Conservation (phyloP, 2,888 invertebrate species). For the Sylvicola cinctus region DNA sequence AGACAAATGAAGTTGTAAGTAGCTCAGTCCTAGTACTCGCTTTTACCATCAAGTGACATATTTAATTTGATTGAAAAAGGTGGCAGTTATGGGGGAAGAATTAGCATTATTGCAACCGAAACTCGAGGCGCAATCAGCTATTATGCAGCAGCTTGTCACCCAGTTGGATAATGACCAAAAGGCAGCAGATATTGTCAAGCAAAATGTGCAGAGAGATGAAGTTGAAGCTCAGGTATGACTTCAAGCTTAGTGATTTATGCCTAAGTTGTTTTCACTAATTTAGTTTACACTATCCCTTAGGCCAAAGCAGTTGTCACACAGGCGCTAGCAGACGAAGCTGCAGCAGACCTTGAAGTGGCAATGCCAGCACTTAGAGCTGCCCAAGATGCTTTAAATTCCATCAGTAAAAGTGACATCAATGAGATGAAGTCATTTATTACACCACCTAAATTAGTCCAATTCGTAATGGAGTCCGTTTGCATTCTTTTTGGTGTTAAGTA, state of each 20-base stretch:
- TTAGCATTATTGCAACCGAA: slow-evolving; percentile 63
- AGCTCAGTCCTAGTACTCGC: neutral
- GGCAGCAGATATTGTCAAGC: slow-evolving; percentile 61
- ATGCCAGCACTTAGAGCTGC: slow-evolving; percentile 74
- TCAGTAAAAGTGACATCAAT: slow-evolving; percentile 80
- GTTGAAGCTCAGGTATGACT: slow-evolving; percentile 47
- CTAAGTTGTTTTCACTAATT: no score
- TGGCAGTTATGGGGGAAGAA: slow-evolving; percentile 69
- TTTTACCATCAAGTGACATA: neutral
- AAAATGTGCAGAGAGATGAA: slow-evolving; percentile 64
- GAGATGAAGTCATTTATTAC: slow-evolving; percentile 76
- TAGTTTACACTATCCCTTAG: slow-evolving; percentile 26
- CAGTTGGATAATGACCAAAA: slow-evolving; percentile 59
- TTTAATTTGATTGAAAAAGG: slow-evolving; percentile 18
- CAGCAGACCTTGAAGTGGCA: slow-evolving; percentile 62
- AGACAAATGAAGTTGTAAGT: slow-evolving; percentile 16
- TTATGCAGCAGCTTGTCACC: slow-evolving; percentile 53
- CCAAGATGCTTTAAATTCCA: slow-evolving; percentile 57
- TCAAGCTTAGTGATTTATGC: slow-evolving; percentile 1
- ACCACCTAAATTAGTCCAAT: slow-evolving; percentile 67
- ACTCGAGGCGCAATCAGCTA: slow-evolving; percentile 52
- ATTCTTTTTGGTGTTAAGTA: slow-evolving; percentile 64
- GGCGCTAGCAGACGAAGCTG: slow-evolving; percentile 67
- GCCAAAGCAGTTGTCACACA: slow-evolving; percentile 64
- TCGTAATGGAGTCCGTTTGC: slow-evolving; percentile 85